Percentiles rank a stretch among this genome's conserved stretches.
Conservation (phyloP, 2,797 vertebrate genomes). For the Streptopelia turtur region DNA sequence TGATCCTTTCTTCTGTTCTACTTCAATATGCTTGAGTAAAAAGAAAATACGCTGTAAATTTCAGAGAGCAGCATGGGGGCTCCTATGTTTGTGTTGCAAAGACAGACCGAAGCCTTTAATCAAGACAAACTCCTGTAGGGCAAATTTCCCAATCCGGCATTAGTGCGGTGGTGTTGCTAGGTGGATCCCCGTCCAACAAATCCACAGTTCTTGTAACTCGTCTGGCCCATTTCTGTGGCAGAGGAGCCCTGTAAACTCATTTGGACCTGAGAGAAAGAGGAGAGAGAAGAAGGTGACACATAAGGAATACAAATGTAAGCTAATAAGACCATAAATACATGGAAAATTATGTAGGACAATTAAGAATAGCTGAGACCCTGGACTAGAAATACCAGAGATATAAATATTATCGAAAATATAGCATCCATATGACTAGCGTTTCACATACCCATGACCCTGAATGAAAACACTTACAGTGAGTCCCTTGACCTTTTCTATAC, state of each 20-base stretch:
- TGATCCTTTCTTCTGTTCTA: slow-evolving; percentile 75
- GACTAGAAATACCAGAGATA: background rate
- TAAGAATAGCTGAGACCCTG: background rate
- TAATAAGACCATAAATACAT: background rate
- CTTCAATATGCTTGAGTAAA: slow-evolving; percentile 71
- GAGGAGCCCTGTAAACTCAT: background rate
- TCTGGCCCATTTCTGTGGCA: background rate
- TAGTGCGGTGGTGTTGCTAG: slow-evolving; percentile 56
- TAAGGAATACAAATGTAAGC: background rate
- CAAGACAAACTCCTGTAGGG: slow-evolving; percentile 75
- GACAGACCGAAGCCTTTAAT: slow-evolving; percentile 75
- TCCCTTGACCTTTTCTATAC: background rate
- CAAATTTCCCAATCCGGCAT: slow-evolving; percentile 67
- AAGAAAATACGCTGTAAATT: slow-evolving; percentile 73
- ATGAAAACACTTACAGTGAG: background rate
- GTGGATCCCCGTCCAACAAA: slow-evolving; percentile 38
- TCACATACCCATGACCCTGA: background rate
- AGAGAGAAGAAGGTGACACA: background rate
- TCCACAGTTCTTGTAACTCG: slow-evolving; percentile 5
- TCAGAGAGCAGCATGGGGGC: slow-evolving; percentile 72
- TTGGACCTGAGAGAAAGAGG: background rate
- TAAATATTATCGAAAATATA: background rate
- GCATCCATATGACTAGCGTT: background rate
- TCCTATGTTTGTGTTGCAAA: slow-evolving; percentile 71
- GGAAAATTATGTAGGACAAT: background rate